phyloP scores from a whole-genome alignment of 2,113 vertebrate genomes.

The Damaliscus lunatus region DNA sequence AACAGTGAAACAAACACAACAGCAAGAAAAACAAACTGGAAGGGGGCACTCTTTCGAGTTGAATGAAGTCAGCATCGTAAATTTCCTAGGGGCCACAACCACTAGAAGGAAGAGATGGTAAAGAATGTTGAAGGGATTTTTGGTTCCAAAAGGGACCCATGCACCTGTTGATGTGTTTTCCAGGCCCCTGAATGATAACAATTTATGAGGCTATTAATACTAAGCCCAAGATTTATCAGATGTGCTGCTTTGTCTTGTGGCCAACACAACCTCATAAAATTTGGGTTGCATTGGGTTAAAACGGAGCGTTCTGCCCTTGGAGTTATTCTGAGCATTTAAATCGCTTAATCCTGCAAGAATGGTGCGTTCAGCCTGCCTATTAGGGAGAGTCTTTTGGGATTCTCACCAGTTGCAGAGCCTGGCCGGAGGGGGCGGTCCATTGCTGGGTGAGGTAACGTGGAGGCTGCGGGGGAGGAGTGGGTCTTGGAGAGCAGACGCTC shows the following conservation, averaged over 20 bases:
- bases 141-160: conserved; percentile 59
- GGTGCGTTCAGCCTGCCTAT: conserved; percentile 83
- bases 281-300: conserved; percentile 76
- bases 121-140: conserved; percentile 39
- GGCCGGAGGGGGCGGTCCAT: conserved; percentile 81
- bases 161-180: conserved; percentile 82
- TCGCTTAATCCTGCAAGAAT: conserved; percentile 87
- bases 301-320: conserved; percentile 77
- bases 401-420: conserved; percentile 84
- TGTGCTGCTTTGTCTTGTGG: conserved; percentile 81
- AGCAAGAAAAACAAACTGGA: not conserved
- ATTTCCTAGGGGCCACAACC: not conserved
- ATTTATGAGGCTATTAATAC: conserved; percentile 85
- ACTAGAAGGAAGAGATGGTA: not conserved
- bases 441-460: conserved; percentile 79
- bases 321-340: conserved; percentile 89
- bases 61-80: not conserved
- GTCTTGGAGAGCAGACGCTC: conserved; percentile 78
- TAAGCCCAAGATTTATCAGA: conserved; percentile 82
- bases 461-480: conserved; percentile 78
- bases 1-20: not conserved
- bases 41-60: not conserved
- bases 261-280: conserved; percentile 84
- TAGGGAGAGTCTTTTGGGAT: conserved; percentile 80
- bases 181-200: conserved; percentile 75